These are phyloP conservation scores for Scrobipalpa costella DNA, from an alignment of 2,888 invertebrate species.

Conservation along the genomic window DNA sequence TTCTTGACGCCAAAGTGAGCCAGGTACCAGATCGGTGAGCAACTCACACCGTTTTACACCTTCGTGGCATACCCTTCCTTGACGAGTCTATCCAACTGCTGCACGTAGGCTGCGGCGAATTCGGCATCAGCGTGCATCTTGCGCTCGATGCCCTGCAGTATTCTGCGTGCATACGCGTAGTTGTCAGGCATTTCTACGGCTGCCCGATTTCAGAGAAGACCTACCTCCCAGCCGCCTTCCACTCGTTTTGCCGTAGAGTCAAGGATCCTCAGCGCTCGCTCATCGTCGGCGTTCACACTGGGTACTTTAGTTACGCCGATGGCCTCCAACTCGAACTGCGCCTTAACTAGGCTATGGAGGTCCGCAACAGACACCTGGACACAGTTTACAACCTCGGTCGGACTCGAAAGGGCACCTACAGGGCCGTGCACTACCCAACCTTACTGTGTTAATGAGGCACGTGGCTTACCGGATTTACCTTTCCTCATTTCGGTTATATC, in stretches of 20 bases:
- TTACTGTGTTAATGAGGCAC: conserved; percentile 25
- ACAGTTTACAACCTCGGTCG: not conserved
- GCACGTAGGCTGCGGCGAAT: not conserved
- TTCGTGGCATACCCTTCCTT: conserved; percentile 2
- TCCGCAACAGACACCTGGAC: not conserved
- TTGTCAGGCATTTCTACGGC: conserved; percentile 40
- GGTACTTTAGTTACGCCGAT: not conserved
- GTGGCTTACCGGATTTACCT: conserved; percentile 28
- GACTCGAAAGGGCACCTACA: not conserved
- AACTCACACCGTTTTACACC: not conserved
- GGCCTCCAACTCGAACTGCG: conserved; percentile 16
- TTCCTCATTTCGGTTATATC: conserved; percentile 15
- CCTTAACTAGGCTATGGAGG: not conserved
- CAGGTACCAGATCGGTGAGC: conserved; percentile 38
- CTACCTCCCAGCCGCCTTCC: conserved; percentile 14
- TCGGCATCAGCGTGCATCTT: conserved; percentile 12
- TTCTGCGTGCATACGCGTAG: not conserved
- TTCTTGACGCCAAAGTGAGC: conserved; percentile 43
- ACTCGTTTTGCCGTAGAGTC: not conserved
- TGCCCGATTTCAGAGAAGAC: conserved; percentile 9
- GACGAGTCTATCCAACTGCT: conserved; percentile 10
- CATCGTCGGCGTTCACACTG: not conserved
- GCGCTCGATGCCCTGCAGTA: not conserved
- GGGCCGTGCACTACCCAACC: conserved; percentile 28
- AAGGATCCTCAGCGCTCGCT: conserved; percentile 1